Percentiles rank a stretch among this genome's conserved stretches.
Conservation (phyloP, 2,113 vertebrate species). For the Alectura lathami region DNA sequence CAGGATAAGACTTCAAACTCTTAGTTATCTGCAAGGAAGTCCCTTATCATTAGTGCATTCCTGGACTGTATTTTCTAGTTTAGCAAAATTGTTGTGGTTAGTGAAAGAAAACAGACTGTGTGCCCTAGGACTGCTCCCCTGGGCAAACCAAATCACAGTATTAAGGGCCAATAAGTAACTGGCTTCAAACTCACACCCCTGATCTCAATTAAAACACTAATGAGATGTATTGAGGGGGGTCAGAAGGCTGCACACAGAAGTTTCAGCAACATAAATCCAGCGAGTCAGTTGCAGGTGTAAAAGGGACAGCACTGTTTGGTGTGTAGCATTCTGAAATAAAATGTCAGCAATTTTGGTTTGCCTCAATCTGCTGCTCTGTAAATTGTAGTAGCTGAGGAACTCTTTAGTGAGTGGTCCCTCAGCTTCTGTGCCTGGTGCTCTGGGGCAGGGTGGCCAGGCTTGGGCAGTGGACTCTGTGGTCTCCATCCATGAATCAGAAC, state of each 20-base stretch:
- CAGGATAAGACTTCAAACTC: conserved; percentile 6
- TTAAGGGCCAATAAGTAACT: neutral
- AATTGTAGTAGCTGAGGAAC: neutral
- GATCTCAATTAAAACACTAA: neutral
- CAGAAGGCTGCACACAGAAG: neutral
- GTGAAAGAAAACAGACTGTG: neutral
- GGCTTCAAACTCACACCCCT: neutral
- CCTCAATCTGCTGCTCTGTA: neutral
- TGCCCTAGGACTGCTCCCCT: neutral
- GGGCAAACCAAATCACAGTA: neutral
- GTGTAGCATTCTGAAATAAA: neutral
- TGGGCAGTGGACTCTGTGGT: neutral
- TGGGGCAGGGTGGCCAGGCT: neutral
- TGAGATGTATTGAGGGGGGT: neutral
- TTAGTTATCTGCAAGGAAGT: neutral
- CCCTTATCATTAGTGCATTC: neutral
- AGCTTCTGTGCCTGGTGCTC: neutral
- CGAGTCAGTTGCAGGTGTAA: neutral
- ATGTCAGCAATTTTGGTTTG: neutral
- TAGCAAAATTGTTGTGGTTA: conserved; percentile 22
- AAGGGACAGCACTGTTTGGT: neutral
- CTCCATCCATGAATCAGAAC: neutral
- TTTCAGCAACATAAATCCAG: neutral
- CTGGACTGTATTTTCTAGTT: neutral
- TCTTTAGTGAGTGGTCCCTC: neutral